Base-by-base conservation (phyloP, 2,888 invertebrate genomes). In the Pammene aurita region DNA sequence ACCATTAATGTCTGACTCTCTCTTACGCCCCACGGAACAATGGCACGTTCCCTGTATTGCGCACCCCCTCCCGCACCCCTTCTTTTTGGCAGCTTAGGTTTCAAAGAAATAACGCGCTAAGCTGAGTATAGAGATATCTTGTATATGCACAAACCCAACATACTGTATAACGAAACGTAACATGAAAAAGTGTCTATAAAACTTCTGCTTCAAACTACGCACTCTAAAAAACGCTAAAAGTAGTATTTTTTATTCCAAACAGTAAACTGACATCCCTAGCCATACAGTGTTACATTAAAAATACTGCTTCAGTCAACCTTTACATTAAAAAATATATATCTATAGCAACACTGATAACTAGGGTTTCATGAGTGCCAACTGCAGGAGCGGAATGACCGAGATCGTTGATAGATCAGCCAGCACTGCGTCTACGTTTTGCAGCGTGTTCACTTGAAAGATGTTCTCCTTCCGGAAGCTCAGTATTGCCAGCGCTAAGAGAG, bases 361-460 rank as follows among this genome's bases (percentile, higher is more conserved):
- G 5, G 85, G 78, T 73, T 90, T 95, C 84, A 96, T 94, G 50
- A 98, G 89, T 35, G 96, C 95, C 78, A 97, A 89, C 84, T 97
- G 97, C 71, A 98, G 88, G 50, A 98, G 89, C 0, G 98, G 97
- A 86, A 98, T 94, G 0, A 98, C 96, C 75, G 96, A 95, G 70
- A 98, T 94, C 0, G 97, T 97, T 0, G 97, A 97, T 58, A 98
- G 89, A 86, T 98, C 98, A 0, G 97, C 96, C 50, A 98, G 84
- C 50, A 98, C 96, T 4, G 97, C 96, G 93, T 98, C 97, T 9
- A 97, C 95, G 77, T 95, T 96, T 77, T 96, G 96, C 67, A 96
- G 87, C 0, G 95, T 96, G 73, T 94, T 93, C 26, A 94, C 94
- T 89, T 94, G 94, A 88, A 97, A 94, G 54, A 98, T 93, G 86